A percentile compares a stretch with the other conserved stretches of the same genome.
These are phyloP conservation scores for Polyergus mexicanus DNA, from an alignment of 1,140 invertebrate species.

Conservation along the genomic window DNA sequence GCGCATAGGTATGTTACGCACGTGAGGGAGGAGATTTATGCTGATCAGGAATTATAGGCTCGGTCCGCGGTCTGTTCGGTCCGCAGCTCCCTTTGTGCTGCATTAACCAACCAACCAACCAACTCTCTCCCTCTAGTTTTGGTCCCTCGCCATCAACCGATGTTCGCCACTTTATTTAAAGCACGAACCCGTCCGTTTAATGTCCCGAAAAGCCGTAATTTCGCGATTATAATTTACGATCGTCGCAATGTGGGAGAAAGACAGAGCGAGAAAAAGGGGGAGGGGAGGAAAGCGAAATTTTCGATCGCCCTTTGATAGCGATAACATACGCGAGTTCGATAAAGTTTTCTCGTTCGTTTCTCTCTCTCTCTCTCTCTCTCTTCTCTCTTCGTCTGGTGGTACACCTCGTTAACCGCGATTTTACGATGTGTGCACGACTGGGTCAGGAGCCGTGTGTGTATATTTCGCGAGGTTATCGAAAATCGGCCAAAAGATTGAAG, in stretches of 20 bases:
- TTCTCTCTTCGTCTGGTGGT: background rate
- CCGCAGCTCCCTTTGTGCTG: constrained; percentile 70
- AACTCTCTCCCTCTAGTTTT: background rate
- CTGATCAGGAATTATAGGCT: constrained; percentile 81
- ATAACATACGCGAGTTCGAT: constrained; percentile 43
- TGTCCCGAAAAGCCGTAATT: constrained; percentile 82
- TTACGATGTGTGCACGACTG: constrained; percentile 43
- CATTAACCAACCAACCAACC: constrained; percentile 68
- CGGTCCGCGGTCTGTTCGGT: constrained; percentile 70
- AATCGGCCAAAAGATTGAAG: constrained; percentile 65
- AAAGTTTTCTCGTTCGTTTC: constrained; percentile 22
- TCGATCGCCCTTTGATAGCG: background rate
- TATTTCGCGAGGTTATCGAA: constrained; percentile 31
- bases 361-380: background rate
- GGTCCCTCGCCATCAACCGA: constrained; percentile 21
- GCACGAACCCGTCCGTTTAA: constrained; percentile 75
- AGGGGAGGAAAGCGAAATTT: background rate
- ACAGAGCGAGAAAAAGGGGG: background rate
- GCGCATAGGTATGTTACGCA: constrained; percentile 35
- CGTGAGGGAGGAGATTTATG: constrained; percentile 75
- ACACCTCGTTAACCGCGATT: constrained; percentile 46
- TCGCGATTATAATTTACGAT: constrained; percentile 80
- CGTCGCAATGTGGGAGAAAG: constrained; percentile 24
- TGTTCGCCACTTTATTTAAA: constrained; percentile 77
- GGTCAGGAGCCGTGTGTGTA: background rate